Base-by-base conservation (phyloP, 53 echinoderm and acorn worm species). In the Holothuria leucospilota region DNA sequence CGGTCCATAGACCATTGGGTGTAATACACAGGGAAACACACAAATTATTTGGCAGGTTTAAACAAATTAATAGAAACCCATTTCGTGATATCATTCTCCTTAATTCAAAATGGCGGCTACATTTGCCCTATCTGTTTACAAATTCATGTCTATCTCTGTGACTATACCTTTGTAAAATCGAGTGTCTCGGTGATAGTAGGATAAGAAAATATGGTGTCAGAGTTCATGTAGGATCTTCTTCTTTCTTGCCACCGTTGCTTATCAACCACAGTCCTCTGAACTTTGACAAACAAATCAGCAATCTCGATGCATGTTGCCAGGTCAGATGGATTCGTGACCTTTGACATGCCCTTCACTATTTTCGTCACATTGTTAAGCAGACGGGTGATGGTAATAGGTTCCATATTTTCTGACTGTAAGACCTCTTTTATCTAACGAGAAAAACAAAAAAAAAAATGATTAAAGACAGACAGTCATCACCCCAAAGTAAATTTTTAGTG, bases 271-370 rank as follows among this genome's bases (percentile, higher is more conserved):
- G 56, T 29, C 51, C 84, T 88, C 41, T 96, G 96, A 39, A 88
- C 71, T 16, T 82, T 39, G 0, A 94, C 82, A 24, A 96, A 85
- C 86, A 89, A 39, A 6, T 85, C 84, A 0, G 94, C 71, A 21
- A 86, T 70, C 2, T 86, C 87, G 70, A 96, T 94, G 71, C 87
- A 75, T 18, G 91, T 84, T 14, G 93, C 89, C 10, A 96, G 81
- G 85, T 96, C 96, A n/a, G 92, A 80, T 4, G 96, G 96, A 67
- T 94, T 94, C 49, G 87, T 84, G 23, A 80, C 86, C 82, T 86
- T 79, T 30, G 80, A 56, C 65, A 80, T 59, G 8, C 62, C 25
- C 18, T 56, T 26, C 13, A 80, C 23, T 27, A 38, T 51, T 29
- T 80, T 61, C 2, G 80, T 80, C 61, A 60, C 53, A 80, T 80